A percentile compares a stretch with the other conserved stretches of the same genome.
Conservation (phyloP, 1,140 invertebrate genomes). For the Hycleus cichorii region DNA sequence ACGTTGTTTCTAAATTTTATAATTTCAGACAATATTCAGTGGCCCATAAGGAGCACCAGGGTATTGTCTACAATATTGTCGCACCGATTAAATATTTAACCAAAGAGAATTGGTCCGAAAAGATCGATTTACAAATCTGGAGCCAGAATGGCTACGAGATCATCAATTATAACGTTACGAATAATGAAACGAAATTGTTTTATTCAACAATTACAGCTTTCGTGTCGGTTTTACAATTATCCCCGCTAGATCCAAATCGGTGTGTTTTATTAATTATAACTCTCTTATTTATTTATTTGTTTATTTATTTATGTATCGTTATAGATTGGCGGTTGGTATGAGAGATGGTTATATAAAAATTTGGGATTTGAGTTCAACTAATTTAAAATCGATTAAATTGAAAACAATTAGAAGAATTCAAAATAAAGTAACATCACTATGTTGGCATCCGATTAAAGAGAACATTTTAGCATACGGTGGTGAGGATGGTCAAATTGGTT, state of each 20-base stretch:
- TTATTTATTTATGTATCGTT: conserved; percentile 24
- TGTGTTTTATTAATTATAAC: conserved; percentile 28
- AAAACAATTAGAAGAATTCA: conserved; percentile 56
- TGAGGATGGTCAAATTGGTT: conserved; percentile 60
- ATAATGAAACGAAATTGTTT: conserved; percentile 32
- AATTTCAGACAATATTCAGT: conserved; percentile 29
- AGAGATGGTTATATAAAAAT: conserved; percentile 64
- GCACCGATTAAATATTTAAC: conserved; percentile 22
- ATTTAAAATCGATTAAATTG: conserved; percentile 45
- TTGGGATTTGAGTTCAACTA: conserved; percentile 54
- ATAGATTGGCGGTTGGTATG: conserved; percentile 58
- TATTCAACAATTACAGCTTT: conserved; percentile 59
- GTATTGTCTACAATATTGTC: conserved; percentile 28
- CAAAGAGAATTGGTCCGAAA: conserved; percentile 19
- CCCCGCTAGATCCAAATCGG: conserved; percentile 62
- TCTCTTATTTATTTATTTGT: not conserved
- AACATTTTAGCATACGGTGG: conserved; percentile 67
- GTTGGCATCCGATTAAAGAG: conserved; percentile 73
- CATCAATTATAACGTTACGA: too few relatives aligned
- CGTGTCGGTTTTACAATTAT: conserved; percentile 56
- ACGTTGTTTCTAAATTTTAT: not conserved
- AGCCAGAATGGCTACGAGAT: conserved; percentile 49
- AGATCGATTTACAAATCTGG: conserved; percentile 44
- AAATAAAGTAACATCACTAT: conserved; percentile 60
- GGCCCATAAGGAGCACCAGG: conserved; percentile 43